phyloP scores from a whole-genome alignment of 2,113 vertebrate genomes.

The Myiopsitta monachus region DNA sequence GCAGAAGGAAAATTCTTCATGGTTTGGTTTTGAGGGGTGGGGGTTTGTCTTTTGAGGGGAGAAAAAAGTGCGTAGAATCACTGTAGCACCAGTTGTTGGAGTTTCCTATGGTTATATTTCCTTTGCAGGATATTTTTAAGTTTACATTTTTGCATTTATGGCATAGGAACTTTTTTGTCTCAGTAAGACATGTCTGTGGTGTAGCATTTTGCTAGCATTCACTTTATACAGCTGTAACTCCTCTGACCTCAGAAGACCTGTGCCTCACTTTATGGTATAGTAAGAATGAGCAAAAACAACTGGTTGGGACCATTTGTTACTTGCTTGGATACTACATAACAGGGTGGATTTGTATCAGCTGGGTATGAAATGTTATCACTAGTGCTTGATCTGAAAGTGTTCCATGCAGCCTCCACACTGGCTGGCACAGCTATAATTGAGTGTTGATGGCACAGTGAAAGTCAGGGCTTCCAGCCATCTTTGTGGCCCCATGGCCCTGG shows the following conservation, averaged over 20 bases:
- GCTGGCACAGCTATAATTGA: neutral
- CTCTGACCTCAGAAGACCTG: neutral
- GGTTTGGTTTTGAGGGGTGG: neutral
- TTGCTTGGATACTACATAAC: neutral
- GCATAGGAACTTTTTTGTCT: neutral
- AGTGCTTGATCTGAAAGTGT: neutral
- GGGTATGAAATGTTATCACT: neutral
- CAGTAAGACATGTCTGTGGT: neutral
- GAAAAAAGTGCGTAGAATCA: neutral
- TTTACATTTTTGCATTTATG: neutral
- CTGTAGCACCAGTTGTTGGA: neutral
- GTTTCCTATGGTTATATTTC: neutral
- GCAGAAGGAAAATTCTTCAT: neutral
- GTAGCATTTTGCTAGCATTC: neutral
- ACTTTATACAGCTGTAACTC: neutral
- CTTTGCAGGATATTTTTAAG: neutral
- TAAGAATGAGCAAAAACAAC: neutral
- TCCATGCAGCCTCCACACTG: fast-evolving
- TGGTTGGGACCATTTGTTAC: neutral
- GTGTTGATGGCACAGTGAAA: neutral
- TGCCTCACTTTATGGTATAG: neutral
- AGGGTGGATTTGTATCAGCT: neutral
- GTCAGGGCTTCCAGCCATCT: neutral
- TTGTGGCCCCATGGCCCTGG: neutral
- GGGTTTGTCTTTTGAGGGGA: neutral